Evolutionary conservation across 2,888 invertebrate genomes (phyloP), one percentile per base, ranked within the genome.

Genomic region (Acronicta leporina): DNA sequence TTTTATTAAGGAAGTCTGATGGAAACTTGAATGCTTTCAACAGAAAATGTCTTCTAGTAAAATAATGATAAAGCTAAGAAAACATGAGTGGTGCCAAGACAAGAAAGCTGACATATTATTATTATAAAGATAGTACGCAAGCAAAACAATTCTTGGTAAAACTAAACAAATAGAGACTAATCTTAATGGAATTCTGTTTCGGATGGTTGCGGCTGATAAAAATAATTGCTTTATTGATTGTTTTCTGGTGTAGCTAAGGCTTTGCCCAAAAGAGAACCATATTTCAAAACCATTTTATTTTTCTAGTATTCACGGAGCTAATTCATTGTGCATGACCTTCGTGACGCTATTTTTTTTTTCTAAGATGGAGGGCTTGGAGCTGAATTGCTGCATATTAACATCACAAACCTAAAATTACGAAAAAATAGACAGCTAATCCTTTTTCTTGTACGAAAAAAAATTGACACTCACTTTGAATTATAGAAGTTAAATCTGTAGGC

Each of bases 181-280:
- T 56, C 57, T 57, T 56, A 63, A 72, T 61, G 60, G 72, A 57
- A 66, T 75, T 74, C 47, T 48, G 50, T 55, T 53, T 63, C 42
- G 49, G 41, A 54, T 56, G 48, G 45, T 49, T 25, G 30, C 10
- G 46, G 51, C 42, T 48, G 62, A 68, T 70, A 73, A 68, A 69
- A 73, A 48, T 73, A 69, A 69, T 73, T 68, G 74, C 57, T 62
- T 68, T 69, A 57, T 57, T 68, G 68, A 73, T 68, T 54, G 53
- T 60, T 66, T 54, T 57, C 10, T 40, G 15, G 45, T 41, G 30
- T 38, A 44, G 20, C 25, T 68, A 30, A 35, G 52, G 40, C 2
- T 45, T 57, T 14, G 15, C 6, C 14, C 13, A 25, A 47, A 68
- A 40, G 9, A 49, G 15, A 20, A 49, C 9, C 4, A 3, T 10